Base-by-base conservation (phyloP, 2,797 vertebrate species). In the Etheostoma perlongum region DNA sequence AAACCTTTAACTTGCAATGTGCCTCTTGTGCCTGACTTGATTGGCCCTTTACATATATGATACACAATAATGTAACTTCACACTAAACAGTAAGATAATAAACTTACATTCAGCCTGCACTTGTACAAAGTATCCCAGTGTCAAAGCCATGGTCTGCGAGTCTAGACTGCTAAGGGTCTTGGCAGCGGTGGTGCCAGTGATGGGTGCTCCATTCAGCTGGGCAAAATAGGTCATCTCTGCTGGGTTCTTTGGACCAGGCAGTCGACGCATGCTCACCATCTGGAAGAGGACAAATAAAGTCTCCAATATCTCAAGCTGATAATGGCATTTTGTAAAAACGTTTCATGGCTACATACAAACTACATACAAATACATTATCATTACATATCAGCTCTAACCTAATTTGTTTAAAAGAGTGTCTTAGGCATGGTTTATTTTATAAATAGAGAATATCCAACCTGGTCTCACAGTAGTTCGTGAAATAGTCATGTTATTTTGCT, bases 141-240 rank as follows among this genome's bases (percentile, higher is more conserved):
- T 98, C 88, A 99, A 91, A 27, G 98, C 98, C 98, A 99, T 99
- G 82, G 97, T 95, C 89, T 99, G 98, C 8, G 98, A 98, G 89
- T 99, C 98, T 86, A 99, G 96, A 0, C 96, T 98, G 90, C 96
- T 98, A 71, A 99, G 91, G 79, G 96, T 98, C 92, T 99, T 99
- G 79, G 98, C 98, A 4, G 98, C 97, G 0, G 87, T 95, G 0
- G 96, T 96, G 40, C 98, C 98, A 25, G 95, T 84, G 89, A 99
- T 87, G 44, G 98, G 96, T 1, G 95, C 95, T 23, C 97, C 97
- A 0, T 98, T 97, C 91, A 96, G 92, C 77, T 98, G 94, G n/a
- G 94, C 95, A 15, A 99, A 99, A 89, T 99, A 99, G 0, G 96
- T 99, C 94, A 99, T 94, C 89, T 99, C 98, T 2, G 97, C 97